Base-by-base conservation (phyloP, 1,140 invertebrate species). In the Saccostrea glomerata region DNA sequence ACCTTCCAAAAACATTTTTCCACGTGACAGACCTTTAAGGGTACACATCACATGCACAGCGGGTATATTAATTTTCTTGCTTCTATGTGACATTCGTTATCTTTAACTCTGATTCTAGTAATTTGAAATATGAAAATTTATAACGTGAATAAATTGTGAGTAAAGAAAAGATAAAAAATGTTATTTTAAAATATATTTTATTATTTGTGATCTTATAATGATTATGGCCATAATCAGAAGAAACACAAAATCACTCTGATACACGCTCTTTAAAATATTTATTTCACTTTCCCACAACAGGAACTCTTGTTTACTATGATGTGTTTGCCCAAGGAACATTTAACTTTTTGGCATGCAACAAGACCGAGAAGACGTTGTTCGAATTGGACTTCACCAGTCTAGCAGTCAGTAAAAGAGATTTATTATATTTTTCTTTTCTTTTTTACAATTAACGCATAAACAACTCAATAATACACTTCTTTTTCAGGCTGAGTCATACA, bases 401-500 rank as follows among this genome's bases (percentile, higher is more conserved):
- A 30, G 70, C 30, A 36, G 70, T 77, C 13, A 77, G 70, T 63
- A 63, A 63, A 63, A 20, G 58, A 63, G n/a, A 63, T 63, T 60
- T 20, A 60, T 77, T 77, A 25, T 2, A 20, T 36, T 36, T n/a
- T 36, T 36, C 30, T 36, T 36, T 36, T 36, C n/a, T 55, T 54
- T 47, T 36, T 30, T 84, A 23, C n/a, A 77, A 11, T n/a, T 40
- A 23, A 13, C 13, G 12, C 9, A 13, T 30, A 13, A 15, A 36
- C 30, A 1, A 30, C 30, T 82, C 30, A 6, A 20, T 3, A 82
- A 36, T 30, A 55, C 4, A 15, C 55, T n/a, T n/a, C 5, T 47
- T 23, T 84, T 92, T 77, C 87, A 93, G 92, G 40, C 89, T 13
- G 92, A 91, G n/a, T 56, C 47, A 1, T 93, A 92, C 73, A 82